These are phyloP conservation scores for Mechanitis mazaeus DNA, from an alignment of 2,888 invertebrate genomes.

Conservation along the genomic window DNA sequence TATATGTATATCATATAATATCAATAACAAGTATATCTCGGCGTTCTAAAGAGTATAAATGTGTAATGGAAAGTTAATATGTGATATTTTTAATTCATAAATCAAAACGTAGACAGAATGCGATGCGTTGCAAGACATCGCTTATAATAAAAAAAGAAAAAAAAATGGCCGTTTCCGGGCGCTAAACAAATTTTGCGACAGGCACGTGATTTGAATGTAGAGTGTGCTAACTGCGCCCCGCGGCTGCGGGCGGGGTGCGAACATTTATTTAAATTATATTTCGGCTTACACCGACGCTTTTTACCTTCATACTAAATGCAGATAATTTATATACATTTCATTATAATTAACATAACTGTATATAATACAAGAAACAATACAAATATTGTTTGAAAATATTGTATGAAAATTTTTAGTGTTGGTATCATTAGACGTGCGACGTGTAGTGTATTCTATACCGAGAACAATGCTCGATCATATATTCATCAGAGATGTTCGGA, in stretches of 20 bases:
- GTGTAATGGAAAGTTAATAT: conserved; percentile 25
- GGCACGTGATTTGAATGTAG: conserved; percentile 43
- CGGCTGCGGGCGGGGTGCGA: conserved; percentile 4
- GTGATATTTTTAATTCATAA: conserved; percentile 68
- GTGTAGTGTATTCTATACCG: conserved; percentile 6
- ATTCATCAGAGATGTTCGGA: conserved; percentile 57
- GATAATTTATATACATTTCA: no score
- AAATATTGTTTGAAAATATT: no score
- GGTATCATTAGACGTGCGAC: conserved; percentile 5
- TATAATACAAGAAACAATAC: neutral
- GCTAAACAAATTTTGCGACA: conserved; percentile 50
- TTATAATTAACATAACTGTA: no score
- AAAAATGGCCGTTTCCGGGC: conserved; percentile 54
- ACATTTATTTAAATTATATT: neutral
- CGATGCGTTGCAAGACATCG: conserved; percentile 39
- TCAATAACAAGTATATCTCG: no score
- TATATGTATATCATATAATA: no score
- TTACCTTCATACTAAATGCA: neutral
- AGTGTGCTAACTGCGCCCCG: conserved; percentile 18
- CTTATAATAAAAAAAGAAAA: conserved; percentile 37
- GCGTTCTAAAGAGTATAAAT: no score
- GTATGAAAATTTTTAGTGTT: no score
- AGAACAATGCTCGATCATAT: conserved; percentile 52
- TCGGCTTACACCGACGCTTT: neutral
- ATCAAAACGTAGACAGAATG: conserved; percentile 47